Base-by-base conservation (phyloP, 2,888 invertebrate species). In the Hirtodrosophila trivittata region DNA sequence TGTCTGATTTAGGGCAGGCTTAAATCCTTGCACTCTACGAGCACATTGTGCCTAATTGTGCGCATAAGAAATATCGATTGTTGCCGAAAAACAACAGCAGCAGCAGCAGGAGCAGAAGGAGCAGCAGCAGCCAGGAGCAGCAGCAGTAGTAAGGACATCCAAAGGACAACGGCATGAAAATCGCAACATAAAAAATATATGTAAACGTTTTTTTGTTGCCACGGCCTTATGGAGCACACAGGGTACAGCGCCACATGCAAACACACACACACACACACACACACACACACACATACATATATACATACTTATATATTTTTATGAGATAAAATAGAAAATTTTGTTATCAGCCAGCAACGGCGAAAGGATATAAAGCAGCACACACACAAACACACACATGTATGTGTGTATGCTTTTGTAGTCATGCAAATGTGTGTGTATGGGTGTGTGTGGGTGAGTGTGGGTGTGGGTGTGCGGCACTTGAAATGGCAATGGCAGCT, bases 321-420 rank as follows among this genome's bases (percentile, higher is more conserved):
- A 85, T 87, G 85, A 86, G 84, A 83, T 87, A 81, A 84, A 86
- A 88, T 87, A 86, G 85, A 78, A 81, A 82, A 88, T 77, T 39
- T 86, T 76, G 86, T 88, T 88, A 88, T 89, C 86, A 86, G 77
- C 62, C 75, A 81, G 77, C 73, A 72, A 55, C 72, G 77, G 76
- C 74, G 77, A 86, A 86, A 86, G 82, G 78, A 87, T 87, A 86
- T 80, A 77, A 87, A 87, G 74, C 65, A 72, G 50, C 67, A 38
- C 65, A 54, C 74, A 72, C 52, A 66, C 66, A 68, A 51, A 67
- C 47, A 59, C 50, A 65, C 43, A 71, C 46, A 71, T 57, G 52
- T 39, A 67, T 35, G 49, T 56, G 45, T 49, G 43, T n/a, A 47
- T 37, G 60, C 45, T 21, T 65, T 55, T 75, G 75, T 69, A 52